Base-by-base conservation (phyloP, 2,888 invertebrate species). In the Cryptocheilus praepositus region DNA sequence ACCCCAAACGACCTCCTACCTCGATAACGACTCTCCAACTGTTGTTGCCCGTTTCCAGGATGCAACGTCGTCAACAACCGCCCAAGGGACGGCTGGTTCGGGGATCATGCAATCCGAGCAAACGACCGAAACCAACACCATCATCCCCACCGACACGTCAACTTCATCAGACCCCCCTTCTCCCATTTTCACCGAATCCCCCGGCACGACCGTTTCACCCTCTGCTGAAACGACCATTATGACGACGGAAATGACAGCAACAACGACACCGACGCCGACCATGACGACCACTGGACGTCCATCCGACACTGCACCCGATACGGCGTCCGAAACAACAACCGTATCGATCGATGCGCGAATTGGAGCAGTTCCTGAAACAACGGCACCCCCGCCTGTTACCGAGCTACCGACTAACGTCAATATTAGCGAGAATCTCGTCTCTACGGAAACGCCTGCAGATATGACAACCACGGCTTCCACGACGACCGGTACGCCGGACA, bases 11-110 rank as follows among this genome's bases (percentile, higher is more conserved):
- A 82, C 79, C 46, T 77, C 73, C 73, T 73, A 68, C 78, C 80
- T 73, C 61, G 70, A 79, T 58, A 83, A 80, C 70, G 78, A 82
- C 73, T 78, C 66, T 81, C 84, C 87, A 87, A 85, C 79, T 84
- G 65, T 82, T 81, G 77, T 88, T 88, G 83, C 83, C 83, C 85
- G 70, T 89, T 89, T 89, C 81, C 88, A 89, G 88, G 87, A 85
- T 81, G 77, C 84, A 71, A 85, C 84, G 74, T 79, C 84, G 74
- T 79, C 84, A 80, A 70, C 85, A 88, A 88, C 84, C 82, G 86
- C 88, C 86, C 88, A 88, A 88, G 80, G 83, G 88, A 88, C 88
- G 87, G 88, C 86, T 83, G 83, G 82, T 85, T 71, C 79, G 43
- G 76, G 78, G 71, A 81, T 79, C 75, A 77, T 73, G 49, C 82